Conservation (phyloP, 2,113 vertebrate species). For the Ivindomyrus marchei region DNA sequence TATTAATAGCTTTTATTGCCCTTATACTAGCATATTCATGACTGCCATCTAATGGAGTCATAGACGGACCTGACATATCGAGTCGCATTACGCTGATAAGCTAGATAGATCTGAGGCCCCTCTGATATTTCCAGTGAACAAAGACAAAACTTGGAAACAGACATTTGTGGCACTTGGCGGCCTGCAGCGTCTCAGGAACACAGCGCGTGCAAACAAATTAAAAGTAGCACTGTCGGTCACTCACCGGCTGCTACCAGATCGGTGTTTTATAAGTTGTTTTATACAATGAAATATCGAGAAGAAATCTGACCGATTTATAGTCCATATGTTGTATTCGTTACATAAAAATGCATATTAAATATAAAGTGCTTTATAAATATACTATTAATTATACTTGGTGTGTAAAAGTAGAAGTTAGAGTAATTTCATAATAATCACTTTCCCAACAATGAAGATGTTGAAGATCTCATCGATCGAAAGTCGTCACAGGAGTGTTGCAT, state of each 20-base stretch:
- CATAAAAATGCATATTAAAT: not conserved
- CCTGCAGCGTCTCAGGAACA: not conserved
- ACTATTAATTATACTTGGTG: not conserved
- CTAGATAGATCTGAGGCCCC: slow-evolving; percentile 1
- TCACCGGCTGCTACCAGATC: not conserved
- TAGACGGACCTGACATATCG: slow-evolving; percentile 23
- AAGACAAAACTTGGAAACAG: not conserved
- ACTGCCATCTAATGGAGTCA: slow-evolving; percentile 44
- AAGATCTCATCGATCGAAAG: not conserved
- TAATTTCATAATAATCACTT: not conserved
- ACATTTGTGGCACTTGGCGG: not conserved
- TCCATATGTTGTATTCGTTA: not conserved
- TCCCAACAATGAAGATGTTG: not conserved
- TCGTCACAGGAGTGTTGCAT: not conserved
- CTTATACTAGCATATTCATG: slow-evolving; percentile 54
- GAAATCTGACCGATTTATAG: not conserved
- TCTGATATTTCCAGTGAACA: not conserved
- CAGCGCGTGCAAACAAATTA: not conserved
- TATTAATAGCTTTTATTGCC: slow-evolving; percentile 57
- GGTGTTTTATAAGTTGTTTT: not conserved
- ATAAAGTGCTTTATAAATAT: not conserved
- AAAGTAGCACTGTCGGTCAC: not conserved
- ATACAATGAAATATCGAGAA: not conserved
- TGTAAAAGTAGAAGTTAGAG: not conserved
- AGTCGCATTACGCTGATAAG: slow-evolving; percentile 23